Conservation (phyloP, 2,113 vertebrate species). For the Hemichromis elongatus region DNA sequence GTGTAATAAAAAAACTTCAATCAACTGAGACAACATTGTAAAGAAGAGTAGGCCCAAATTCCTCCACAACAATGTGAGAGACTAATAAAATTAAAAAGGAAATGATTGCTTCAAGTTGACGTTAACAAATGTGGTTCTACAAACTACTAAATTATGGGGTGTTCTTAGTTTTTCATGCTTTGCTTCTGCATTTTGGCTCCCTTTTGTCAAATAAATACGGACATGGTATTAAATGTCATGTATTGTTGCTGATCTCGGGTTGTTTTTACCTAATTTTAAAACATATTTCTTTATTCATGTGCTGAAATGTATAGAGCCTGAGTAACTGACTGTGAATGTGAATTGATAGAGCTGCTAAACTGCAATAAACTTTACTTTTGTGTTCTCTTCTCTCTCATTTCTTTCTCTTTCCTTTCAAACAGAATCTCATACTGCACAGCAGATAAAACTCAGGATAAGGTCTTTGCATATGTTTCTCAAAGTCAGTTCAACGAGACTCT, state of each 20-base stretch:
- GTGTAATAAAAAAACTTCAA: not conserved
- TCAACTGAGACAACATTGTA: not conserved
- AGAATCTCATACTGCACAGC: slow-evolving; percentile 94
- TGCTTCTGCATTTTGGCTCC: not conserved
- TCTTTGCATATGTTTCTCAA: slow-evolving; percentile 88
- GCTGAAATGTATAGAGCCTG: not conserved
- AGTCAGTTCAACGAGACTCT: slow-evolving; percentile 83
- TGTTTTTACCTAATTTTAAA: not conserved
- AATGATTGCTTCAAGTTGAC: not conserved
- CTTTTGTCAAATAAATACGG: not conserved
- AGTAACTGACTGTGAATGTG: not conserved
- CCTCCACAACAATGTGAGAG: rapidly evolving
- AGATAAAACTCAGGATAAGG: slow-evolving; percentile 91
- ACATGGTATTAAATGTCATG: not conserved
- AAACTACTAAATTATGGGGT: not conserved
- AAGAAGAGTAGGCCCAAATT: not conserved
- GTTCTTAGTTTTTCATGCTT: rapidly evolving
- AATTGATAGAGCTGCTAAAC: not conserved
- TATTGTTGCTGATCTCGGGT: not conserved
- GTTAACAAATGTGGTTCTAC: not conserved
- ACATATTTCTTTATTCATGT: not conserved
- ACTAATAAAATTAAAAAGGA: not conserved
- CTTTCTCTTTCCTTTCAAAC: not conserved
- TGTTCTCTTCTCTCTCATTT: not conserved
- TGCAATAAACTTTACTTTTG: not conserved